Percentiles rank a stretch among this genome's conserved stretches.
Conservation (phyloP, 2,888 invertebrate species). For the Drosophila ustulata region DNA sequence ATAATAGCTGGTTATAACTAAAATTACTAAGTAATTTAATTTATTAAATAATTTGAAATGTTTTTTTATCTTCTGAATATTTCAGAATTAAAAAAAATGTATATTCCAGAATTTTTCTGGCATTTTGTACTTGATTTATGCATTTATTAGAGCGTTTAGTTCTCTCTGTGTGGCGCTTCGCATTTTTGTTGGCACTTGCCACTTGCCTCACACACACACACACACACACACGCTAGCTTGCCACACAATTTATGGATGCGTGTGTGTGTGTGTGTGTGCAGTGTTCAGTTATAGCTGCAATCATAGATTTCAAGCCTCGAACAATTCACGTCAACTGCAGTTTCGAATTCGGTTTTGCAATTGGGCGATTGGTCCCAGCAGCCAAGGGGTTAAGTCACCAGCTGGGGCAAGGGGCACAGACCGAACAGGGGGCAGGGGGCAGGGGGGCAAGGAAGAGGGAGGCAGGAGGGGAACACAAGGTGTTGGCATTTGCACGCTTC, state of each 20-base stretch:
- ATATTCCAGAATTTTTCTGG: no score
- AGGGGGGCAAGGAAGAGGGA: neutral
- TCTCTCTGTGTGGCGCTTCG: neutral
- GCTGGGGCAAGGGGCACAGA: neutral
- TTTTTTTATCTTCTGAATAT: no score
- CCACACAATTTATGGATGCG: slow-evolving; percentile 65
- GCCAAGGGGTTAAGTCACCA: slow-evolving; percentile 30
- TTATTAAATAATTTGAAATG: no score
- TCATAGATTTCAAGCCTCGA: slow-evolving; percentile 76
- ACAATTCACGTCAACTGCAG: slow-evolving; percentile 79
- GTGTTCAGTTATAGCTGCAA: slow-evolving; percentile 65
- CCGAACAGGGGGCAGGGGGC: neutral
- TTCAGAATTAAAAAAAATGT: no score
- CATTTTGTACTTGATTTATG: no score
- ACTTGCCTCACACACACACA: slow-evolving; percentile 10
- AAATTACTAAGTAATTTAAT: no score
- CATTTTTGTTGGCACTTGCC: slow-evolving; percentile 26
- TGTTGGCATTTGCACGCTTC: slow-evolving; percentile 73
- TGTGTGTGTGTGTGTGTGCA: slow-evolving; percentile 25
- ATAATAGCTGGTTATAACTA: no score
- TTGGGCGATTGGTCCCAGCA: slow-evolving; percentile 52
- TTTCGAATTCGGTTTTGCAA: slow-evolving; percentile 61
- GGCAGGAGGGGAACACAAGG: slow-evolving; percentile 46
- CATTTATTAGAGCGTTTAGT: no score
- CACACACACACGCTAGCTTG: slow-evolving; percentile 1